phyloP scores from a whole-genome alignment of 23 tunicate genomes.

The Phallusia fumigata region DNA sequence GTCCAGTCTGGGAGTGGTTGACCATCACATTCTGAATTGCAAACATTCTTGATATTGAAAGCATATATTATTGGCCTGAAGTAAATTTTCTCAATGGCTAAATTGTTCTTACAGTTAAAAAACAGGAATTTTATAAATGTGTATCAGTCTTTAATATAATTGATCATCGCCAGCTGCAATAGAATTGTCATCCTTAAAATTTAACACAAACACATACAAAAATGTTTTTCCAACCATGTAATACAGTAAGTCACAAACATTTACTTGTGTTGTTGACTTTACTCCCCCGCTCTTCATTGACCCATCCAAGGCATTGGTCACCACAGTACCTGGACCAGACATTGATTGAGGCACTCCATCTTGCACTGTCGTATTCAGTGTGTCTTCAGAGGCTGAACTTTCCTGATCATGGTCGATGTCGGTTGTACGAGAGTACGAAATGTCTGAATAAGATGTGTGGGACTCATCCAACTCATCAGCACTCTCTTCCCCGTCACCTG shows the following conservation, averaged over 20 bases:
- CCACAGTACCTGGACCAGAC: background rate
- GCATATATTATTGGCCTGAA: too few relatives aligned
- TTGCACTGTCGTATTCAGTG: slow-evolving; percentile 40
- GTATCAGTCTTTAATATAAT: too few relatives aligned
- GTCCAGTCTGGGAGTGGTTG: background rate
- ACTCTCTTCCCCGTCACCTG: slow-evolving; percentile 91
- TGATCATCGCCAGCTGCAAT: too few relatives aligned
- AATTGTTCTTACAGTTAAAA: too few relatives aligned
- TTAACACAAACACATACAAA: too few relatives aligned
- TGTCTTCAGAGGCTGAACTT: slow-evolving; percentile 88
- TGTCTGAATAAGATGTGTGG: slow-evolving; percentile 89
- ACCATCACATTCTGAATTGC: background rate
- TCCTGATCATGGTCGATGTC: slow-evolving; percentile 88
- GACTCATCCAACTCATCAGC: slow-evolving; percentile 93
- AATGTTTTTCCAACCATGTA: too few relatives aligned
- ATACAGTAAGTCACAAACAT: too few relatives aligned
- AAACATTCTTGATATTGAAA: too few relatives aligned
- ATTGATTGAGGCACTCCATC: background rate
- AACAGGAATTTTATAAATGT: background rate
- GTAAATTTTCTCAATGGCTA: too few relatives aligned
- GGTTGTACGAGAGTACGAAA: slow-evolving; percentile 67
- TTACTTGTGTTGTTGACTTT: background rate
- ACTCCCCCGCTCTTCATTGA: background rate
- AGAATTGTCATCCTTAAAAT: too few relatives aligned
- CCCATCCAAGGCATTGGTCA: background rate